Percentiles rank a stretch among this genome's conserved stretches.
phyloP scores from a whole-genome alignment of 1,140 invertebrate genomes.

The Palaemon carinicauda region DNA sequence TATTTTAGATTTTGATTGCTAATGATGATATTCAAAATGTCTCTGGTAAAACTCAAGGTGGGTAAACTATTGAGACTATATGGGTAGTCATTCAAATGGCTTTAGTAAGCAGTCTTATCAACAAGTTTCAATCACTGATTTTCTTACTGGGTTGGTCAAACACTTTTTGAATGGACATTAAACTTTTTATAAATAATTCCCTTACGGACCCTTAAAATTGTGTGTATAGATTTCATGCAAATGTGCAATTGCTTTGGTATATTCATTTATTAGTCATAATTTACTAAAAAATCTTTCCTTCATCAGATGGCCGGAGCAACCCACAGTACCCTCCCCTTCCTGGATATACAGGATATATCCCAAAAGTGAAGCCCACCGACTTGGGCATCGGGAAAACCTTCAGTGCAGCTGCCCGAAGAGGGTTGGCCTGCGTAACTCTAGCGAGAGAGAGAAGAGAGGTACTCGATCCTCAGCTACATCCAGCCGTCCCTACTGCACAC shows the following conservation, averaged over 20 bases:
- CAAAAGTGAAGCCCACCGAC: slow-evolving; percentile 50
- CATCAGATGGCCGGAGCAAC: slow-evolving; percentile 43
- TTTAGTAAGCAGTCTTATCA: too few relatives aligned
- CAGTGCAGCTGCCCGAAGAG: slow-evolving; percentile 46
- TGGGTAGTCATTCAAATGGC: too few relatives aligned
- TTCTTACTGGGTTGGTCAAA: too few relatives aligned
- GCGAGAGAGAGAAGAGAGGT: slow-evolving; percentile 24
- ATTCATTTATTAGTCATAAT: not conserved
- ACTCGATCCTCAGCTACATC: not conserved
- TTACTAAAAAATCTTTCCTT: not conserved
- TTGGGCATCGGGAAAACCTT: slow-evolving; percentile 51
- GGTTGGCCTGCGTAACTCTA: slow-evolving; percentile 18
- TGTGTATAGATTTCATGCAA: not conserved
- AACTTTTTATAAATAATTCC: too few relatives aligned
- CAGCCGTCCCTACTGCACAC: not conserved
- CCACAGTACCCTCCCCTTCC: slow-evolving; percentile 42
- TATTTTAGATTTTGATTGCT: too few relatives aligned
- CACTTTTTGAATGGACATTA: too few relatives aligned
- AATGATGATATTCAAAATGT: too few relatives aligned
- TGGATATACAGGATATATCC: slow-evolving; percentile 55
- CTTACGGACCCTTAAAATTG: not conserved
- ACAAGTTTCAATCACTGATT: too few relatives aligned
- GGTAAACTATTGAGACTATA: too few relatives aligned
- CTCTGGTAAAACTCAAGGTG: too few relatives aligned
- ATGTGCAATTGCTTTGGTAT: not conserved